Base-by-base conservation (phyloP, 2,797 vertebrate genomes). In the Cebuella pygmaea region DNA sequence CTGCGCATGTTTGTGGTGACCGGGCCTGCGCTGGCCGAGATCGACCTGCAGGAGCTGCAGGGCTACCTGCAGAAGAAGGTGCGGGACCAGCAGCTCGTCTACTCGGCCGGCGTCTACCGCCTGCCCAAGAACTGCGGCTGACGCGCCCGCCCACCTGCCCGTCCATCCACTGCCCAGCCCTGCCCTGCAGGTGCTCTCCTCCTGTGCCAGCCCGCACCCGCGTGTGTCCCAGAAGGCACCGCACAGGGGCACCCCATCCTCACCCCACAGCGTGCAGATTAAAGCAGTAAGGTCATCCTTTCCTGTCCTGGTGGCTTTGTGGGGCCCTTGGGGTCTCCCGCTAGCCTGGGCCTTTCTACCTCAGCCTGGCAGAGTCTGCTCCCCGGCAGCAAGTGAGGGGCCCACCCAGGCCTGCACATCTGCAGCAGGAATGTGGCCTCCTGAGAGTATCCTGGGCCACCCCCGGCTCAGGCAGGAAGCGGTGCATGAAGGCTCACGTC, bases 1-100 rank as follows among this genome's bases (percentile, higher is more conserved):
- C 99, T 99, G 24, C 99, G 99, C 97, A 99, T 99, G 99, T 99
- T 99, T 4, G 99, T 99, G 33, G 99, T 99, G 98, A 99, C 99
- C 0, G 99, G 99, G 19, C 99, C 99, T 0, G 99, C 99, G 1
- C 99, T 99, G 74, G 99, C 99, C 0, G 99, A 99, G 98, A 99
- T 99, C 55, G 99, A 99, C 50, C 98, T 99, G 84, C 99, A 99
- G n/a, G 99, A 99, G 98, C 99, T 99, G 61, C 99, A 99, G 98
- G 99, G 98, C 4, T 99, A 99, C 97, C 99, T 99, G 81, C 99
- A 99, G 99, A 99, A 99, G 97, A 99, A 99, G 98, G 99, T 99
- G 67, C 98, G 99, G 4, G 99, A 99, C 92, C 99, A 99, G 97
- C 99, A 99, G 97, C 99, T 99, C 72, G 98, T 99, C 39, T 98